A percentile compares a stretch with the other conserved stretches of the same genome.
Conservation (phyloP, 2,888 invertebrate species). For the Horisme vitalbata region DNA sequence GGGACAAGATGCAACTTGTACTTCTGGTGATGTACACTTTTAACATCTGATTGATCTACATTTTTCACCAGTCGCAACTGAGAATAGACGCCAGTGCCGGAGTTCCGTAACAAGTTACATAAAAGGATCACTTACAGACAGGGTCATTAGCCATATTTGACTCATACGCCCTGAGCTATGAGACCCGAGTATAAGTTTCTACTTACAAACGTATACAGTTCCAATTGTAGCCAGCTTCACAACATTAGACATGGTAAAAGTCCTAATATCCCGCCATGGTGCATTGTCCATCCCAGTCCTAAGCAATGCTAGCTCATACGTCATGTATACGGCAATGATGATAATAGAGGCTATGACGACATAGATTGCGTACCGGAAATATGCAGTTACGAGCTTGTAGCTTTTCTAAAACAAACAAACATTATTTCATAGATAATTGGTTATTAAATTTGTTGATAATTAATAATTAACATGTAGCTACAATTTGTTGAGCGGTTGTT, state of each 20-base stretch:
- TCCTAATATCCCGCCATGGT: neutral
- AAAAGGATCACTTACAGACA: no score
- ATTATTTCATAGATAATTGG: neutral
- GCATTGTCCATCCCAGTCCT: neutral
- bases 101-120: no score
- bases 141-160: no score
- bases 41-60: no score
- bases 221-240: constrained; percentile 4
- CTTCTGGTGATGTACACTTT: no score
- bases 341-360: constrained; percentile 2
- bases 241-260: neutral
- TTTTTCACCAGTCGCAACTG: no score
- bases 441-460: no score
- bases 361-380: constrained; percentile 9
- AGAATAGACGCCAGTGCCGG: no score
- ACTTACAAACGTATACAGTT: constrained; percentile 10
- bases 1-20: no score
- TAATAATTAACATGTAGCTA: no score
- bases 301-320: constrained; percentile 9
- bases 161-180: no score
- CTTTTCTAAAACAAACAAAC: constrained; percentile 10
- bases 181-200: neutral
- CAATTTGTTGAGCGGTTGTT: no score
- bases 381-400: constrained; percentile 1
- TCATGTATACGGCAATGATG: neutral